phyloP scores from a whole-genome alignment of 2,888 invertebrate species.

The Taenaris catops region DNA sequence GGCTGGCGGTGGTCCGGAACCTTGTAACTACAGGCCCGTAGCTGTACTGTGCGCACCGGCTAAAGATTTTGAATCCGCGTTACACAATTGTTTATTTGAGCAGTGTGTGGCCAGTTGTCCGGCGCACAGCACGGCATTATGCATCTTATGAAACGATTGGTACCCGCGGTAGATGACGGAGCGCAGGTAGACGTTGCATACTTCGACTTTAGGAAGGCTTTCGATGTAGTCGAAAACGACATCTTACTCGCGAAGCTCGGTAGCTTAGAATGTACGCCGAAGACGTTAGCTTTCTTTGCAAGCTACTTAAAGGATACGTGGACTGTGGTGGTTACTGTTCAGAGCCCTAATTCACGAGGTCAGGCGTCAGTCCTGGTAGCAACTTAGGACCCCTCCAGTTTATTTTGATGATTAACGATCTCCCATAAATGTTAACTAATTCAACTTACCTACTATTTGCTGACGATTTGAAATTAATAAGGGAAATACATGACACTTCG shows the following conservation, averaged over 20 bases:
- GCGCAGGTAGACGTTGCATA: background rate
- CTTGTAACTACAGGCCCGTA: conserved; percentile 7
- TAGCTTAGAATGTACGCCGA: too few species aligned
- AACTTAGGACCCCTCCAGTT: background rate
- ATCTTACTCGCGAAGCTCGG: too few species aligned
- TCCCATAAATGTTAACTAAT: too few species aligned
- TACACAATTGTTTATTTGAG: background rate
- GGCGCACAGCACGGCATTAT: too few species aligned
- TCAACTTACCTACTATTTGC: too few species aligned
- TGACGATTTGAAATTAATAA: too few species aligned
- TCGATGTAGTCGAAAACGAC: too few species aligned
- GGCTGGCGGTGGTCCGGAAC: background rate
- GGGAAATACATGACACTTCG: too few species aligned
- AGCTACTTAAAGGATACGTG: background rate
- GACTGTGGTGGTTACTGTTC: background rate
- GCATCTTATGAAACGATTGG: too few species aligned
- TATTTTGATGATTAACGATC: background rate
- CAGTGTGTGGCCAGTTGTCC: too few species aligned
- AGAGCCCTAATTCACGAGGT: background rate
- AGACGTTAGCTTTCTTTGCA: too few species aligned
- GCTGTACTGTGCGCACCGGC: conserved; percentile 9
- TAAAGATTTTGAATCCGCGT: conserved; percentile 7
- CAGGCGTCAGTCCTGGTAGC: background rate
- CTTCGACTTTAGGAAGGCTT: background rate
- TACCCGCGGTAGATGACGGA: too few species aligned